phyloP scores from a whole-genome alignment of 2,888 invertebrate genomes.

The Heteropelma amictum region DNA sequence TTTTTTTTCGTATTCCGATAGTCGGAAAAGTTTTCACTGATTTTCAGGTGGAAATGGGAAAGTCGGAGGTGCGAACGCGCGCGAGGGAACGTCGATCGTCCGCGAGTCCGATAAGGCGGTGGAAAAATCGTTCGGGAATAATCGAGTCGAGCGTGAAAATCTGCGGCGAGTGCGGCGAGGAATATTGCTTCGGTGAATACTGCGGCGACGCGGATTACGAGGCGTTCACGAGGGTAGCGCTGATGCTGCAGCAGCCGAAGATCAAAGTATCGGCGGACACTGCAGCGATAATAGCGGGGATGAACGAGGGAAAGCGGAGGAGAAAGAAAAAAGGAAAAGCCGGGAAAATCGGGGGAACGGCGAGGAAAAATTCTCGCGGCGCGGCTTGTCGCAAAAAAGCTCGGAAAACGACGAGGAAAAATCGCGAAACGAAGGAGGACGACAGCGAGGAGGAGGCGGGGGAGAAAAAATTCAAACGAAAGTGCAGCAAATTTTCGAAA shows the following conservation, averaged over 20 bases:
- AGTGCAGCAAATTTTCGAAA: conserved; percentile 69
- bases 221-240: conserved; percentile 78
- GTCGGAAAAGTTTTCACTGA: not conserved
- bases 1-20: not conserved
- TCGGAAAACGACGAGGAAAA: conserved; percentile 66
- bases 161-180: conserved; percentile 91
- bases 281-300: conserved; percentile 74
- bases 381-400: conserved; percentile 67
- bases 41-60: conserved; percentile 86
- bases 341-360: conserved; percentile 62
- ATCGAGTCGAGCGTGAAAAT: conserved; percentile 87
- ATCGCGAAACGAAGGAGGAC: conserved; percentile 75
- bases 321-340: conserved; percentile 65
- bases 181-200: conserved; percentile 84
- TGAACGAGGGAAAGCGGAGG: conserved; percentile 66
- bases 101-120: conserved; percentile 85
- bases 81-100: conserved; percentile 84
- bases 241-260: conserved; percentile 69
- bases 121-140: conserved; percentile 91
- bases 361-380: conserved; percentile 72
- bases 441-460: conserved; percentile 70
- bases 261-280: conserved; percentile 73
- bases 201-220: conserved; percentile 82
- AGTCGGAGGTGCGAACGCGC: conserved; percentile 86
- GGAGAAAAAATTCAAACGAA: conserved; percentile 74